Evolutionary conservation across 2,113 vertebrate genomes (phyloP).

Genomic region (Polypterus senegalus): DNA sequence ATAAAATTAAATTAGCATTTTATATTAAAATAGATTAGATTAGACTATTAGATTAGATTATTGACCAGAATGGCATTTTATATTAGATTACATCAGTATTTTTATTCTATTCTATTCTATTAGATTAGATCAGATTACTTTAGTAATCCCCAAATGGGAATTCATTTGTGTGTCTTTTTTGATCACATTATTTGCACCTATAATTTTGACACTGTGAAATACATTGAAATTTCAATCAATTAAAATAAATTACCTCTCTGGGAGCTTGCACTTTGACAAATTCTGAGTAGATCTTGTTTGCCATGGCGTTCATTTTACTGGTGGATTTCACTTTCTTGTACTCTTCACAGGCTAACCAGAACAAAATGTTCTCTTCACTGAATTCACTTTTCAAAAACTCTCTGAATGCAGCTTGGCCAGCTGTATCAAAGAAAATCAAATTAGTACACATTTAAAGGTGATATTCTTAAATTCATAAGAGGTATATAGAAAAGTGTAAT

Average conservation of each 20-base stretch:
- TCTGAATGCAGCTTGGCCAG: slow-evolving; percentile 67
- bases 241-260: slow-evolving; percentile 43
- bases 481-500: too few species aligned
- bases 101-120: too few species aligned
- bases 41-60: too few species aligned
- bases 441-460: not conserved
- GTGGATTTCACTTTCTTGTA: slow-evolving; percentile 55
- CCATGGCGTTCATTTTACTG: slow-evolving; percentile 39
- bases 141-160: too few species aligned
- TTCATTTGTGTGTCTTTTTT: too few species aligned
- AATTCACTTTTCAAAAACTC: slow-evolving; percentile 58
- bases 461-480: not conserved
- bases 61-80: too few species aligned
- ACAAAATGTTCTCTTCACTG: slow-evolving; percentile 64
- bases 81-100: too few species aligned
- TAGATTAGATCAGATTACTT: too few species aligned
- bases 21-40: too few species aligned
- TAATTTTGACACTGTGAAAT: not conserved
- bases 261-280: slow-evolving; percentile 55
- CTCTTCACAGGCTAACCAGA: slow-evolving; percentile 60
- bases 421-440: slow-evolving; percentile 38
- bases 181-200: too few species aligned
- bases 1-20: too few species aligned
- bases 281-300: slow-evolving; percentile 61
- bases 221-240: not conserved